Base-by-base conservation (phyloP, 2,113 vertebrate species). In the Sorex fumeus region DNA sequence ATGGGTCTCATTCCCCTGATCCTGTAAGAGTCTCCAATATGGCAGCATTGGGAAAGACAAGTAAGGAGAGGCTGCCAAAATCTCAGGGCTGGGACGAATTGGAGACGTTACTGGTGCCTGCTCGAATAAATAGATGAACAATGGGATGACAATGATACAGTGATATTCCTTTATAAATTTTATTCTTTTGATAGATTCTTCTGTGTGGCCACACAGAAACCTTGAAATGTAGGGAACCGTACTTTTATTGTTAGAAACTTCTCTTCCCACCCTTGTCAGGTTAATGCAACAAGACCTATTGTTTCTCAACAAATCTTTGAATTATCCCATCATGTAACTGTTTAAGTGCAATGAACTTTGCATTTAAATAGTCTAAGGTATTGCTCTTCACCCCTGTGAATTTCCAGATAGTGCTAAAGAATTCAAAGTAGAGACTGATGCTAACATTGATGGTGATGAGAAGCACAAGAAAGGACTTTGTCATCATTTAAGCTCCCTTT, bases 361-460 rank as follows among this genome's bases (percentile, higher is more conserved):
- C 60, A 69, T 28, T 30, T 57, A 75, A 91, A 74, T 74, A 77
- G 34, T n/a, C 36, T 82, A 30, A 64, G 13, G 32, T 76, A 23
- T 74, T 16, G 27, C 28, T 87, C 53, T 86, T 71, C 57, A 47
- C 19, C 57, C 81, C n/a, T 45, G 16, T 45, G 11, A 25, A 76
- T 87, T 87, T 47, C 87, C 43, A 87, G 72, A 70, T 62, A 76
- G 47, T 40, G 71, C 69, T 40, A 30, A 77, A 80, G 77, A 32
- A 91, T 74, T 45, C 62, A 72, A 88, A 60, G 78, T 27, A 91
- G 50, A 93, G 83, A 66, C 69, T 85, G 16, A 4, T 91, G 87
- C 28, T 87, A 78, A 92, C 79, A 32, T 13, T 70, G 87, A 2
- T n/a, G 79, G 82, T 69, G 9, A 74, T n/a, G 60, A 43, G 84